Percentiles rank a stretch among this genome's conserved stretches.
These are phyloP conservation scores for Nasonia longicornis DNA, from an alignment of 1,140 invertebrate species.

Conservation along the genomic window DNA sequence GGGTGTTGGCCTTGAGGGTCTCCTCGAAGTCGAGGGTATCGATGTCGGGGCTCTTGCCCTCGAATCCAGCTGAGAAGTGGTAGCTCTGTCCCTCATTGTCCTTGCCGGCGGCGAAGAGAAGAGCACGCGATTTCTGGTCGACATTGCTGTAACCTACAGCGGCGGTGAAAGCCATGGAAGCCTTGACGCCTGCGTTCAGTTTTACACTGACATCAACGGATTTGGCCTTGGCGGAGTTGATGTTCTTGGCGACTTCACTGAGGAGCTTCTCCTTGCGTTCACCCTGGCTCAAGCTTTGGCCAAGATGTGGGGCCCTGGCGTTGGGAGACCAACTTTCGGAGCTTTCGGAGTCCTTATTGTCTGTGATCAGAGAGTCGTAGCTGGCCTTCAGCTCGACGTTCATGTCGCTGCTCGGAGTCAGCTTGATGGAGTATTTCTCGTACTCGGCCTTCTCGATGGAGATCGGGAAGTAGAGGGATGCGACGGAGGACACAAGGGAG, in stretches of 20 bases:
- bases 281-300: constrained; percentile 60
- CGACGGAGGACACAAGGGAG: background rate
- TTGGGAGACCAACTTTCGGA: constrained; percentile 18
- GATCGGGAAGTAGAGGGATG: background rate
- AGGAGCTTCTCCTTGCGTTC: constrained; percentile 69
- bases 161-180: constrained; percentile 66
- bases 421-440: constrained; percentile 35
- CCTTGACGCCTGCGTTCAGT: constrained; percentile 67
- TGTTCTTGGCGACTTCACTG: constrained; percentile 66
- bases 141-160: constrained; percentile 70
- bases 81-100: constrained; percentile 54
- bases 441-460: constrained; percentile 23
- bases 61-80: constrained; percentile 65
- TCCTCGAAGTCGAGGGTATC: constrained; percentile 68
- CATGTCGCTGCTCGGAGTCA: constrained; percentile 20
- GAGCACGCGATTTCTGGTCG: constrained; percentile 67
- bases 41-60: constrained; percentile 61
- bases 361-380: constrained; percentile 20
- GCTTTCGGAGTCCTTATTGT: background rate
- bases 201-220: constrained; percentile 69
- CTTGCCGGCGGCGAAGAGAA: constrained; percentile 63
- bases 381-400: constrained; percentile 37
- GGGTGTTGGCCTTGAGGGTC: constrained; percentile 68
- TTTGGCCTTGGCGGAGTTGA: constrained; percentile 65
- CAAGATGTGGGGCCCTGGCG: constrained; percentile 49